Base-by-base conservation (phyloP, 2,113 vertebrate species). In the Okapia johnstoni region DNA sequence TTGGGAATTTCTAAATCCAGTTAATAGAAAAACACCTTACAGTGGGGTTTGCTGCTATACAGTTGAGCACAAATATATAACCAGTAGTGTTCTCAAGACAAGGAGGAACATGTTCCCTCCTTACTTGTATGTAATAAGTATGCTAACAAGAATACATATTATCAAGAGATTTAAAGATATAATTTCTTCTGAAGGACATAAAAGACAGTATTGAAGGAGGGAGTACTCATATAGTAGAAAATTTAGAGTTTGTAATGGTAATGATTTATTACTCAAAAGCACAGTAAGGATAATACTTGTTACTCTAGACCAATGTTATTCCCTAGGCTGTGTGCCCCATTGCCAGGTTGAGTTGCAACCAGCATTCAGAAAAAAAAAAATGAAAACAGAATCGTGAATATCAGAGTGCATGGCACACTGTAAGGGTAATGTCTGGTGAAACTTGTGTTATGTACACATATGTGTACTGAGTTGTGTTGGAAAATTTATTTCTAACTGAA, bases 101-200 rank as follows among this genome's bases (percentile, higher is more conserved):
- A 81, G 70, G 77, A 90, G 90, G 84, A 94, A 86, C 36, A 76
- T 48, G 33, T 83, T 88, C 94, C 52, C 84, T 94, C 54, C 83
- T 96, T 93, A 86, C 15, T 70, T 33, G 40, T 26, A 85, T 91
- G 50, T 85, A 52, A 86, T 85, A 88, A 76, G 80, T 86, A 84
- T 63, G 21, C 66, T 84, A 79, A 57, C 28, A 96, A 83, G 21
- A 33, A 54, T 87, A 95, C 21, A 97, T 87, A 86, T 96, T 97
- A 91, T 91, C 66, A 94, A 92, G 92, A 96, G 57, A 33, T 52
- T 97, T 91, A 93, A 97, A 91, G 63, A 94, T 55, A 40, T 63
- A 94, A 84, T 85, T 90, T 97, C 21, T 93, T 96, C 90, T 46
- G 85, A 96, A 98, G 93, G 61, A 81, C 33, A 94, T 17, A 88